Conservation (phyloP, 1,140 invertebrate species). For the Mactra quadrangularis region DNA sequence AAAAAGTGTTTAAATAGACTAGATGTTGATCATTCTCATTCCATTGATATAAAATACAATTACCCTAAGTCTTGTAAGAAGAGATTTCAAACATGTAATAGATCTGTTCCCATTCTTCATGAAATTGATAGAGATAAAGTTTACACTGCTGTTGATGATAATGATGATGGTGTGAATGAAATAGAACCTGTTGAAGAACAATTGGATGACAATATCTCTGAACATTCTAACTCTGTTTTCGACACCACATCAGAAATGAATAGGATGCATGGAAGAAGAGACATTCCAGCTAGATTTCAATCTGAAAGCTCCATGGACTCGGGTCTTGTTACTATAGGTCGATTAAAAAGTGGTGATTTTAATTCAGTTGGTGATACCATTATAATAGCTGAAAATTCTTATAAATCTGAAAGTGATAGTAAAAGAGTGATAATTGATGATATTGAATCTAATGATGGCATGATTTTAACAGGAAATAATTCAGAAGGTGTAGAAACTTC, state of each 20-base stretch:
- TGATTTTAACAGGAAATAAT: too few species aligned
- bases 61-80: not conserved
- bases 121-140: not conserved
- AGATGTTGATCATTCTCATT: not conserved
- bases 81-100: not conserved
- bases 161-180: not conserved
- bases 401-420: too few species aligned
- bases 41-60: too few species aligned
- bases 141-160: not conserved
- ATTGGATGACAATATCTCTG: not conserved
- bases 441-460: too few species aligned
- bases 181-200: not conserved
- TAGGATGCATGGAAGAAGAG: constrained; percentile 13
- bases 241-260: not conserved
- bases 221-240: not conserved
- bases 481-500: too few species aligned
- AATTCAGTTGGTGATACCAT: too few species aligned
- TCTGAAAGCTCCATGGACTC: constrained; percentile 13
- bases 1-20: not conserved
- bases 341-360: too few species aligned
- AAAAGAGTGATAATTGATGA: too few species aligned
- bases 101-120: constrained; percentile 6
- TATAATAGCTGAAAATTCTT: too few species aligned
- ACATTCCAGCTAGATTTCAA: constrained; percentile 6
- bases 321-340: not conserved